phyloP scores from a whole-genome alignment of 30 jellyfish, hydroid and myxozoan genomes.

The Chironex yamaguchii region DNA sequence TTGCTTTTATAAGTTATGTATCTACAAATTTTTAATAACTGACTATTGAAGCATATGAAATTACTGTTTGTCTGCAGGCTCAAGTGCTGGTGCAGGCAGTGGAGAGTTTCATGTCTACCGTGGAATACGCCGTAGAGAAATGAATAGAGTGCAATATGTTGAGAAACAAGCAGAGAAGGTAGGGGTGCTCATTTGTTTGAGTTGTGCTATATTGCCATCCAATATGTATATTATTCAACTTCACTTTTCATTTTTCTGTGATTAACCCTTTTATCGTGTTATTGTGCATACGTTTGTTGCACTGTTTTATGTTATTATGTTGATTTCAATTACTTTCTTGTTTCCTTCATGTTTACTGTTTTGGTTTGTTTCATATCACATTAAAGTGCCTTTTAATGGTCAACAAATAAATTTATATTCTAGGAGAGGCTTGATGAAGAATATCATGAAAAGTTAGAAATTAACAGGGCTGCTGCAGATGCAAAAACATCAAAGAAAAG shows the following conservation, averaged over 20 bases:
- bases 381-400: background rate
- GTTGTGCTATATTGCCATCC: no score
- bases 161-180: slow-evolving; percentile 84
- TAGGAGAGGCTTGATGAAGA: slow-evolving; percentile 73
- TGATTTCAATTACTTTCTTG: no score
- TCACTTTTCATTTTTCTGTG: no score
- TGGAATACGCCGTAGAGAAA: slow-evolving; percentile 88
- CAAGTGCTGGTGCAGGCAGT: slow-evolving; percentile 99
- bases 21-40: no score
- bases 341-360: no score
- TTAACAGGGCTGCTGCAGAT: slow-evolving; percentile 63
- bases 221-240: no score
- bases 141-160: slow-evolving; percentile 77
- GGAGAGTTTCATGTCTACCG: slow-evolving; percentile 98
- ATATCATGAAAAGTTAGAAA: slow-evolving; percentile 67
- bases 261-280: no score
- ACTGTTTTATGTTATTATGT: no score
- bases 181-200: background rate
- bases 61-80: no score
- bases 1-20: no score
- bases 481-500: slow-evolving; percentile 78
- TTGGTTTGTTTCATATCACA: background rate
- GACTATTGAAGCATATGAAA: no score
- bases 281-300: no score
- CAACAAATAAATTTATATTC: background rate